phyloP scores from a whole-genome alignment of 2,113 vertebrate genomes.

The Cyanistes caeruleus region DNA sequence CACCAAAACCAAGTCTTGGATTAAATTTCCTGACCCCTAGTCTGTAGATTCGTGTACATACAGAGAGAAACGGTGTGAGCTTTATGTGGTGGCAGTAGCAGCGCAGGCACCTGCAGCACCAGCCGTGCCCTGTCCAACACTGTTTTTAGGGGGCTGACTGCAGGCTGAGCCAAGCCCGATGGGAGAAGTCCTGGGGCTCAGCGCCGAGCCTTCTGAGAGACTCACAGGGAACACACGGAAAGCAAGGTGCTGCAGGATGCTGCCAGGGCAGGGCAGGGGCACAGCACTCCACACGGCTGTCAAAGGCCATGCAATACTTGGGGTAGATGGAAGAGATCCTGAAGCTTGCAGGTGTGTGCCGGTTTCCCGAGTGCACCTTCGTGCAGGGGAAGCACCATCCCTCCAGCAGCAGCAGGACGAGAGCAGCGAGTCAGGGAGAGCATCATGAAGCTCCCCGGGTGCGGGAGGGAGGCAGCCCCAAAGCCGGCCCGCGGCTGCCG shows the following conservation, averaged over 20 bases:
- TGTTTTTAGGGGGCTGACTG: background rate
- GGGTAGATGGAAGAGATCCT: background rate
- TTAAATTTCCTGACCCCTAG: background rate
- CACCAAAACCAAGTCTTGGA: background rate
- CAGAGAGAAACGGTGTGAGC: rapidly evolving
- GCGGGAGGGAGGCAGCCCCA: no score
- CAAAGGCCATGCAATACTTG: rapidly evolving
- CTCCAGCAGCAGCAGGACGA: no score
- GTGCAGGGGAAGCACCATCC: rapidly evolving
- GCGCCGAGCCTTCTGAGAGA: no score
- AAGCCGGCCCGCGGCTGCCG: no score
- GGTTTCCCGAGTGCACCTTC: background rate
- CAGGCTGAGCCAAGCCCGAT: rapidly evolving
- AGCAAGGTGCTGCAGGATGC: background rate
- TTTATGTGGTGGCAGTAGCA: background rate
- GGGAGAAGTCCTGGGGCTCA: background rate
- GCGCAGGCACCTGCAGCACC: background rate
- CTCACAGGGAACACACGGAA: rapidly evolving
- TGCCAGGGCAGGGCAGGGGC: background rate
- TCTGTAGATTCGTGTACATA: background rate
- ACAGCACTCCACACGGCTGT: rapidly evolving
- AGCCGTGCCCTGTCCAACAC: rapidly evolving
- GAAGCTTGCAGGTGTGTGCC: background rate
- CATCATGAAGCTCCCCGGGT: rapidly evolving
- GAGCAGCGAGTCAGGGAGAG: rapidly evolving